Evolutionary conservation across 2,888 invertebrate species (phyloP).

Genomic region (Drosophila crucigera): DNA sequence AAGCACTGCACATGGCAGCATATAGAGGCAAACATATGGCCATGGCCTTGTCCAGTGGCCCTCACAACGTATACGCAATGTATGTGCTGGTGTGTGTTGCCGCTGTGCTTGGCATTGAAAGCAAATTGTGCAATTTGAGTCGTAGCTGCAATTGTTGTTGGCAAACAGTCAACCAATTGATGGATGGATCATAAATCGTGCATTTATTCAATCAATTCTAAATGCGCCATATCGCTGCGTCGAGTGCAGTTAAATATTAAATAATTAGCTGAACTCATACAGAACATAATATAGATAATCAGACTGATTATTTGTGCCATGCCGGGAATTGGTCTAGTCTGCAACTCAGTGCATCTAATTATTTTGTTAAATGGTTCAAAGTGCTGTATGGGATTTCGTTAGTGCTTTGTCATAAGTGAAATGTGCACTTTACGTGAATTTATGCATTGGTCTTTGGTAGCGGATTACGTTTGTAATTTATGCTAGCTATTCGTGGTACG

Average conservation of each 20-base stretch:
- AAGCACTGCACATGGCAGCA: background rate
- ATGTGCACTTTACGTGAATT: background rate
- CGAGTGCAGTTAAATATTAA: background rate
- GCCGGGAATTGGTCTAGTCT: background rate
- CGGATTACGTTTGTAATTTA: background rate
- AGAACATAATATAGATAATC: background rate
- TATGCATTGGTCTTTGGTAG: background rate
- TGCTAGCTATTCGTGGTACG: background rate
- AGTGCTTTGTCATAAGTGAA: background rate
- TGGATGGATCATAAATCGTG: background rate
- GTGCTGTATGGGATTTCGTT: background rate
- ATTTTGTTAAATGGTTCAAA: background rate
- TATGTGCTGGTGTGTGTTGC: slow-evolving; percentile 5
- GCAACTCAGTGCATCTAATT: background rate
- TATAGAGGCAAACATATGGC: slow-evolving; percentile 17
- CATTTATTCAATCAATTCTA: background rate
- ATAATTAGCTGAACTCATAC: background rate
- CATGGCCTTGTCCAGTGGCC: slow-evolving; percentile 47
- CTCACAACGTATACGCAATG: slow-evolving; percentile 46
- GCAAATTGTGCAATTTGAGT: slow-evolving; percentile 3
- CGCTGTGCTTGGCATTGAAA: slow-evolving; percentile 10
- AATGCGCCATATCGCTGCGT: too few relatives aligned
- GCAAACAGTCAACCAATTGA: slow-evolving; percentile 3
- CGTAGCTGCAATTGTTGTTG: background rate
- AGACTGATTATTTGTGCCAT: background rate